These are phyloP conservation scores for Argentina silus DNA, from an alignment of 2,797 vertebrate genomes.

Conservation along the genomic window DNA sequence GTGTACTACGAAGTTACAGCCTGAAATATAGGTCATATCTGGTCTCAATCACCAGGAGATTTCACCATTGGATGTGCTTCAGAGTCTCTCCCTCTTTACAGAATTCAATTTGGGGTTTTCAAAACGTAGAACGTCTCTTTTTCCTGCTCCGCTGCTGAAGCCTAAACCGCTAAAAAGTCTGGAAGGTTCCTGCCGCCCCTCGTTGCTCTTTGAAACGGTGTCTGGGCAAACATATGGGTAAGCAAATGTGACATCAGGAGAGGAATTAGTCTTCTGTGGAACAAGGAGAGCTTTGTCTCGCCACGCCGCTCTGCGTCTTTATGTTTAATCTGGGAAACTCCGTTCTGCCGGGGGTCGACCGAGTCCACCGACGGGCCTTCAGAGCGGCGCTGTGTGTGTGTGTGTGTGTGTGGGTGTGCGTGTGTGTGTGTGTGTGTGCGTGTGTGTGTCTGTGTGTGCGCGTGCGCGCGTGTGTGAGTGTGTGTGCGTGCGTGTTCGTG, in stretches of 20 bases:
- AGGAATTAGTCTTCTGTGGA: slow-evolving; percentile 29
- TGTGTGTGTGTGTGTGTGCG: no score
- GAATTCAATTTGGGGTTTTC: slow-evolving; percentile 22
- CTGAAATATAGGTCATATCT: slow-evolving; percentile 7
- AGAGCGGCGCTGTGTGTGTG: no score
- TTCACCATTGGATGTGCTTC: slow-evolving; percentile 41
- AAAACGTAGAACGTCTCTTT: slow-evolving; percentile 13
- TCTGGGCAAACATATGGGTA: slow-evolving; percentile 43
- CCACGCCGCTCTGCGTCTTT: background rate
- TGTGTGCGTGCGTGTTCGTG: no score
- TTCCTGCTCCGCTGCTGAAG: slow-evolving; percentile 2
- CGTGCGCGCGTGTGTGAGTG: no score
- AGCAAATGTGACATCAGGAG: slow-evolving; percentile 45
- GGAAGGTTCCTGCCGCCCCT: slow-evolving; percentile 1
- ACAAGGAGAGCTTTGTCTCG: slow-evolving; percentile 41
- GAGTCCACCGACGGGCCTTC: background rate
- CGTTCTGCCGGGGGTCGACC: slow-evolving; percentile 26
- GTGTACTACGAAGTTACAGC: background rate
- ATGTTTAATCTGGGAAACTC: slow-evolving; percentile 12
- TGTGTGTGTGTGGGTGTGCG: no score
- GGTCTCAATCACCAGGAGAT: slow-evolving; percentile 7
- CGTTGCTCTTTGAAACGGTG: slow-evolving; percentile 31
- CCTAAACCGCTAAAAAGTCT: background rate
- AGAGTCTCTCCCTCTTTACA: slow-evolving; percentile 21
- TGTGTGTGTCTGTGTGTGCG: background rate